Conservation (phyloP, 2,797 vertebrate genomes). For the Ctenosaura bakeri region DNA sequence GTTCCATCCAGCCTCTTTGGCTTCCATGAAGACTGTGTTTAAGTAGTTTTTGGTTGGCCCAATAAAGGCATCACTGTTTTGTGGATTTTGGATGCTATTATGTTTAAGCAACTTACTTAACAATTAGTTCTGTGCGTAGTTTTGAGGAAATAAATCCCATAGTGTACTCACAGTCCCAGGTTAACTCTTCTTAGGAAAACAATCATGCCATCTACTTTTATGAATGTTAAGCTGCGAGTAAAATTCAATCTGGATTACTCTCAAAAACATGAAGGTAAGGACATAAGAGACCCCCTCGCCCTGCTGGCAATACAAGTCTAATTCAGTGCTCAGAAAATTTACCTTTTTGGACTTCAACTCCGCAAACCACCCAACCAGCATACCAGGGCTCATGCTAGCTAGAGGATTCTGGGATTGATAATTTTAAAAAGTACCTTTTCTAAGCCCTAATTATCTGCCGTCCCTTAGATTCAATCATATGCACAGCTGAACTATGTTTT, state of each 20-base stretch:
- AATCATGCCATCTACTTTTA: neutral
- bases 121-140: neutral
- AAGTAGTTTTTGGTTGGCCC: neutral
- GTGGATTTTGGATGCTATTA: neutral
- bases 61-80: too few species aligned
- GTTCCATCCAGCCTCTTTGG: neutral
- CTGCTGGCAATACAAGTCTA: neutral
- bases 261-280: neutral
- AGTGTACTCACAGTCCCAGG: neutral
- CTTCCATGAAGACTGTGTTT: neutral
- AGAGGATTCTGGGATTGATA: too few species aligned
- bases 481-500: neutral
- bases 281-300: neutral
- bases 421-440: neutral
- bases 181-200: neutral
- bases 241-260: neutral
- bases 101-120: neutral
- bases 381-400: too few species aligned
- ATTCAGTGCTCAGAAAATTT: neutral
- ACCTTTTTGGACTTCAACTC: too few species aligned
- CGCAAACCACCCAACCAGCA: too few species aligned
- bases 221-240: neutral
- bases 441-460: neutral
- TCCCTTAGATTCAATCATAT: neutral
- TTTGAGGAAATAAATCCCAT: slow-evolving; percentile 2